Evolutionary conservation across 2,888 invertebrate genomes (phyloP), one percentile per base, ranked within the genome.

Genomic region (Heliconius hortense): DNA sequence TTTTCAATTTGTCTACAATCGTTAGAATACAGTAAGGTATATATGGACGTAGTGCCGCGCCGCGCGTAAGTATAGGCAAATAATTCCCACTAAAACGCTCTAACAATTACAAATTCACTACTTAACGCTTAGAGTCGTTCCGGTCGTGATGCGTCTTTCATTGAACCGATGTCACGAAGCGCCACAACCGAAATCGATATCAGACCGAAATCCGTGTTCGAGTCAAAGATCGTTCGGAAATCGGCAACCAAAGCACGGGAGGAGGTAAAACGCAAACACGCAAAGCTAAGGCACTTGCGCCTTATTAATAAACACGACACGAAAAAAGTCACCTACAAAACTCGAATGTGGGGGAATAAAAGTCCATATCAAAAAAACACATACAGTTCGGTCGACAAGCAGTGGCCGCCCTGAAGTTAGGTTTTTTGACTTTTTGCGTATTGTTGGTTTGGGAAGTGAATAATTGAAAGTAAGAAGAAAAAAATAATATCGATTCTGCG

Each of bases 201-300:
- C 63, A 21, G 28, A 56, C 39, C 43, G 59, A 74, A 67, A 72
- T 67, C 62, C 43, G 63, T 53, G 56, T 35, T 24, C 56, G 69
- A 74, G 77, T 77, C 73, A 71, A 71, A 56, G 56, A 76, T 74
- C 74, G 76, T 59, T 76, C 72, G 26, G 39, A 77, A 56, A 39
- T 35, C 59, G 60, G 60, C 60, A 71, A 71, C 56, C 39, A 71
- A 74, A 78, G 72, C 75, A 77, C 78, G 80, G 80, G 81, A 82
- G 85, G 85, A 88, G 87, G 87, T 83, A 75, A 85, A 84, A 83
- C 84, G 15, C 21, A 66, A 85, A 85, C 84, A 82, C 88, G 87
- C 86, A 87, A 83, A 81, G 77, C 84, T 86, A 93, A 93, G 93
- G 93, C 93, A 92, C 93, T 89, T 87, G 84, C 83, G 91, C 91